Evolutionary conservation across 2,113 vertebrate genomes (phyloP).

Genomic region (Phainopepla nitens): DNA sequence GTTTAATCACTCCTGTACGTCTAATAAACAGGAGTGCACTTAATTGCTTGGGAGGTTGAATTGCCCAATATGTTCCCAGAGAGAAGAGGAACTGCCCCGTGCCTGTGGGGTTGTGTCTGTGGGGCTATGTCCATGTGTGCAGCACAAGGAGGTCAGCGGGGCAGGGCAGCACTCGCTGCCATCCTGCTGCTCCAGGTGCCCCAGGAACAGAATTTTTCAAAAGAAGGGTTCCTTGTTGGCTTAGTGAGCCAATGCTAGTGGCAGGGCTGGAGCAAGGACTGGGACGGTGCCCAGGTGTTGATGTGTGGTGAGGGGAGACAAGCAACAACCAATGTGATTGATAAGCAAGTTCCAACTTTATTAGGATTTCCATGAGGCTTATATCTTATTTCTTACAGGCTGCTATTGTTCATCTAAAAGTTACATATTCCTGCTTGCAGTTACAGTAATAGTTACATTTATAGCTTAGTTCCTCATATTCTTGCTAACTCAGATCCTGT

Average conservation of each 20-base stretch:
- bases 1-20: not conserved
- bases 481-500: too few species aligned
- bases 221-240: not conserved
- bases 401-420: too few species aligned
- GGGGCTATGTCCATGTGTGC: fast-evolving
- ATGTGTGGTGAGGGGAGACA: too few species aligned
- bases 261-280: not conserved
- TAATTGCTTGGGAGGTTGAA: not conserved
- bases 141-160: fast-evolving
- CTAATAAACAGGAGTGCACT: not conserved
- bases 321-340: too few species aligned
- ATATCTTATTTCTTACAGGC: too few species aligned
- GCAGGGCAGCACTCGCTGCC: fast-evolving
- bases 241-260: not conserved
- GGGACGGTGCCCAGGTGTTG: too few species aligned
- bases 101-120: not conserved
- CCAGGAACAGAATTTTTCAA: not conserved
- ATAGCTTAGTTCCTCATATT: too few species aligned
- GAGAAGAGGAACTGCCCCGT: fast-evolving
- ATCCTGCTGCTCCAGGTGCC: not conserved
- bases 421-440: too few species aligned
- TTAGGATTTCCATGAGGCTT: too few species aligned
- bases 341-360: too few species aligned
- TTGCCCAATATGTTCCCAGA: not conserved
- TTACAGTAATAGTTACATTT: too few species aligned